Conservation (phyloP, 2,797 vertebrate species). For the Xenentodon cancila region DNA sequence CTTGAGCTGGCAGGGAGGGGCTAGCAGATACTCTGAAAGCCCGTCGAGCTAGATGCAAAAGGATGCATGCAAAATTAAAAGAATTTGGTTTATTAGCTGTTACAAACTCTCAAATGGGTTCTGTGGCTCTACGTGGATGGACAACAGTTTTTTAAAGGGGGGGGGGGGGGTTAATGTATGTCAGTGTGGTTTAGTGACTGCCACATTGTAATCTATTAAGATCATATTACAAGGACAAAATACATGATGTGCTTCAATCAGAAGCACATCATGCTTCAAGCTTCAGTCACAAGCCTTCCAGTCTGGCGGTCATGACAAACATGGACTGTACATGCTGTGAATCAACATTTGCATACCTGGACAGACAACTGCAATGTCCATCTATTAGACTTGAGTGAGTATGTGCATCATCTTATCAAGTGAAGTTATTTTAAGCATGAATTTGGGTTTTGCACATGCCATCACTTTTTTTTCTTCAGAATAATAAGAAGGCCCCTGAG, state of each 20-base stretch:
- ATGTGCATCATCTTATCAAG: slow-evolving; percentile 34
- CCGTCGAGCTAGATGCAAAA: slow-evolving; percentile 51
- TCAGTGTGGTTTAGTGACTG: neutral
- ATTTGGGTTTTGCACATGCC: slow-evolving; percentile 17
- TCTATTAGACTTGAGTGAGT: slow-evolving; percentile 19
- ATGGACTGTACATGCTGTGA: neutral
- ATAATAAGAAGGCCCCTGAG: slow-evolving; percentile 8
- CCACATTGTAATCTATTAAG: neutral
- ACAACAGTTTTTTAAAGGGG: no score
- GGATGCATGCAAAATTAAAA: slow-evolving; percentile 16
- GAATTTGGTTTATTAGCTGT: slow-evolving; percentile 3
- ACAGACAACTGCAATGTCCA: neutral
- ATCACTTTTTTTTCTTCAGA: slow-evolving; percentile 44
- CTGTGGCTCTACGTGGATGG: neutral
- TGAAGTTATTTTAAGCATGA: slow-evolving; percentile 7
- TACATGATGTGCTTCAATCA: neutral
- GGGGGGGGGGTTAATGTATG: neutral
- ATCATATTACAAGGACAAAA: neutral
- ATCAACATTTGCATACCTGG: neutral
- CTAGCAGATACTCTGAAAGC: slow-evolving; percentile 53
- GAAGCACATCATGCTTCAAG: no score
- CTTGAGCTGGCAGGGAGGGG: slow-evolving; percentile 48
- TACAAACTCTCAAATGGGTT: neutral
- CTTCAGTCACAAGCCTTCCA: no score
- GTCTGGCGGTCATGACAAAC: neutral